Base-by-base conservation (phyloP, 2,888 invertebrate genomes). In the Tenthredo notha region DNA sequence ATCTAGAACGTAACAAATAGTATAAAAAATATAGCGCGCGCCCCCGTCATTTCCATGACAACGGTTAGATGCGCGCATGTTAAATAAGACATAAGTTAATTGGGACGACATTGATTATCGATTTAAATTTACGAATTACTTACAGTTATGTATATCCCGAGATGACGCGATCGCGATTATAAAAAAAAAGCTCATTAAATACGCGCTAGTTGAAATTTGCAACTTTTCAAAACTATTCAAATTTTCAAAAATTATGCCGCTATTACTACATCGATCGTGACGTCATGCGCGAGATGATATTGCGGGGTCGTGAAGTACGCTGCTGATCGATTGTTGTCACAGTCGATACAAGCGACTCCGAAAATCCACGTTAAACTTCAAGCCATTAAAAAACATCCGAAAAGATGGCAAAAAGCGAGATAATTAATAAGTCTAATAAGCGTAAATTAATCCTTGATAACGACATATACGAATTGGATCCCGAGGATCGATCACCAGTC, bases 381-480 rank as follows among this genome's bases (percentile, higher is more conserved):
- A 9, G 33, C 18, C 0, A 29, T 77, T 77, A 37, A 54, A 7
- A 54, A 33, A 47, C 40, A 65, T 75, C 25, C 15, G 6, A 84
- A 75, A 77, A 43, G n/a, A 67, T 77, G 77, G 65, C 77, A 43
- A 15, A 33, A 58, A 47, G 40, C 50, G 84, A 40, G 1, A 43
- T 65, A 84, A 84, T 75, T 77, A 58, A 50, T 33, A 54, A 75
- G 43, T 77, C 50, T n/a, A 65, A 84, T 25, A 94, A 94, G 92
- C 92, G 94, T 88, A 94, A 94, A 90, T 91, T 93, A 50, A 93
- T 90, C 70, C 93, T 94, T 43, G 94, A 94, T 86, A 93, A 94
- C 92, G 94, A 94, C 12, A 94, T 94, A 90, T 94, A 94, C 91
- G 94, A 95, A 92, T 93, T 95, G 88, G 94, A 94, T 88, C 94